phyloP scores from a whole-genome alignment of 2,113 vertebrate genomes.

The Oceanodroma tethys region DNA sequence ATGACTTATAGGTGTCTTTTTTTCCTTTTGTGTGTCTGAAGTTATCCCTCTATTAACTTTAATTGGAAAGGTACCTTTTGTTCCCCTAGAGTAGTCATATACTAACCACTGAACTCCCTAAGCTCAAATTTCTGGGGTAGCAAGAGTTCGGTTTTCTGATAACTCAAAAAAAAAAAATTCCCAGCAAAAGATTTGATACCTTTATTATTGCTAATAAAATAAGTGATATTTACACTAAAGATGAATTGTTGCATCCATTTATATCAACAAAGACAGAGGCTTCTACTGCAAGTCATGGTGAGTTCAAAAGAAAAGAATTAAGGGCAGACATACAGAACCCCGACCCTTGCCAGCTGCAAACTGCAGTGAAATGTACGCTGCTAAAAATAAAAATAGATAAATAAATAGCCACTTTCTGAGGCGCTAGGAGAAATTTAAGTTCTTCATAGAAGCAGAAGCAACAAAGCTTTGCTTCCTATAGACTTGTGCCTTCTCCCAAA shows the following conservation, averaged over 20 bases:
- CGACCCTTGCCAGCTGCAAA: background rate
- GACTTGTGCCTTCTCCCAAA: background rate
- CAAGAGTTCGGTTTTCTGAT: constrained; percentile 71
- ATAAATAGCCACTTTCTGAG: background rate
- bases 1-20: constrained; percentile 79
- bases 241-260: background rate
- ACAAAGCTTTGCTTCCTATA: background rate
- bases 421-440: background rate
- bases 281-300: constrained; percentile 13
- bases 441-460: background rate
- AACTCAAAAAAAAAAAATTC: constrained; percentile 3
- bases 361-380: background rate
- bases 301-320: constrained; percentile 63
- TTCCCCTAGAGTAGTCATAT: constrained; percentile 71
- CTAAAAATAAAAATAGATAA: background rate
- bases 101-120: constrained; percentile 76
- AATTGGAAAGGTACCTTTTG: constrained; percentile 84
- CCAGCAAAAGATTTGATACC: background rate
- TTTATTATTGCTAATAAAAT: constrained; percentile 44
- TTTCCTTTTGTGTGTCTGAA: constrained; percentile 80
- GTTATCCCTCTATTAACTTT: constrained; percentile 81
- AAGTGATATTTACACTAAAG: constrained; percentile 1
- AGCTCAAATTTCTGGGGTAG: constrained; percentile 73
- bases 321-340: constrained; percentile 30
- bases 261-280: background rate